phyloP scores from a whole-genome alignment of 92 coral and sea anemone genomes.

The Siderastrea radians region DNA sequence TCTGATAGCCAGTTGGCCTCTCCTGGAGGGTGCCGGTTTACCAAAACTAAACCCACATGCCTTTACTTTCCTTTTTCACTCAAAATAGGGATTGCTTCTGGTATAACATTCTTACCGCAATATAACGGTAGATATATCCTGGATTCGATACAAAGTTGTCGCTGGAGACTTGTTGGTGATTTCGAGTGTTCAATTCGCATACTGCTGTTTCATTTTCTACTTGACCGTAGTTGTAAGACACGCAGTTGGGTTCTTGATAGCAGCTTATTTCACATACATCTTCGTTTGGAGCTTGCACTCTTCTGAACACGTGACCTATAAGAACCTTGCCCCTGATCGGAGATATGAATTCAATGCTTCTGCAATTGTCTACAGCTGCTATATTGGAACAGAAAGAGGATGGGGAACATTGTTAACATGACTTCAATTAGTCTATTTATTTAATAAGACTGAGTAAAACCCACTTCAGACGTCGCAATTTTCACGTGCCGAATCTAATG shows the following conservation, averaged over 20 bases:
- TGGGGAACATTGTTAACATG: too few species aligned
- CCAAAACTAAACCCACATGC: too few species aligned
- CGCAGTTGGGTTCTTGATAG: too few species aligned
- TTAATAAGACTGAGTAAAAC: too few species aligned
- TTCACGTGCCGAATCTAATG: too few species aligned
- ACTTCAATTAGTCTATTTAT: too few species aligned
- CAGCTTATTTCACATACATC: background rate
- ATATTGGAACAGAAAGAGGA: background rate
- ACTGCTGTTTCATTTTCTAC: too few species aligned
- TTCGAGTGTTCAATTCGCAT: background rate
- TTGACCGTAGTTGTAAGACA: background rate
- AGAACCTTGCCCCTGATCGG: background rate
- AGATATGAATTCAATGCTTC: background rate
- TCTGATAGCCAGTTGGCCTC: too few species aligned
- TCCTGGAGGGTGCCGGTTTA: too few species aligned
- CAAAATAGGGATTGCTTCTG: too few species aligned
- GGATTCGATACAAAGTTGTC: background rate
- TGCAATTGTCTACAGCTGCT: background rate
- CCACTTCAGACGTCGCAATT: too few species aligned
- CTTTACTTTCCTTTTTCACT: too few species aligned
- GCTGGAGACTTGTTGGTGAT: background rate
- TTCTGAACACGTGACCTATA: background rate
- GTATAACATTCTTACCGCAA: background rate
- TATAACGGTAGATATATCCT: background rate
- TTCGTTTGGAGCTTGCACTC: background rate